These are phyloP conservation scores for Ceratothoa steindachneri DNA, from an alignment of 2,888 invertebrate genomes.

Conservation along the genomic window DNA sequence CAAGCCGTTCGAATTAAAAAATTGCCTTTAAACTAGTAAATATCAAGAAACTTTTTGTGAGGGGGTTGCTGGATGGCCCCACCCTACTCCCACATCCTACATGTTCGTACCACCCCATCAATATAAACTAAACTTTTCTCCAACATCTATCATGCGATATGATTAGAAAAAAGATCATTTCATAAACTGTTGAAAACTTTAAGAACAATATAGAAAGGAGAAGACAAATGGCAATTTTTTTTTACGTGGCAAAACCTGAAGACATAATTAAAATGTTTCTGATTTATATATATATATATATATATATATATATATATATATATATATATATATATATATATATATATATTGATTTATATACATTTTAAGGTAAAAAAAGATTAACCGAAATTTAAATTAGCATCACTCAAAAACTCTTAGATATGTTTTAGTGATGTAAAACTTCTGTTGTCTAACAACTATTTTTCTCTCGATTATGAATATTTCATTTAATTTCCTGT, in stretches of 20 bases:
- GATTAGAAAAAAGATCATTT: not conserved
- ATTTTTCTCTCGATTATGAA: no score
- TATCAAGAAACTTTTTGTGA: no score
- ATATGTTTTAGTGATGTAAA: no score
- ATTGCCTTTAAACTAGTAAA: no score
- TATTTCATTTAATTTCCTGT: no score
- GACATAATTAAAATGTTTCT: not conserved
- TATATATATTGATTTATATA: conserved; percentile 23
- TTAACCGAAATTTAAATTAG: not conserved
- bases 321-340: conserved; percentile 17
- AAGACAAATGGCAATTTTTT: not conserved
- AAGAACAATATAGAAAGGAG: not conserved
- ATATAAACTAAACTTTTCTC: not conserved
- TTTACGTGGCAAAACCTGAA: not conserved
- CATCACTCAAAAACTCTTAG: no score
- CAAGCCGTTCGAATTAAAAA: no score
- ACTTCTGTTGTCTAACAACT: no score
- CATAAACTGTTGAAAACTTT: conserved; percentile 4
- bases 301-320: conserved; percentile 28
- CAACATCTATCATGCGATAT: not conserved
- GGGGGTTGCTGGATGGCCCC: no score
- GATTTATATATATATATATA: conserved; percentile 25
- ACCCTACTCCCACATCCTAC: no score
- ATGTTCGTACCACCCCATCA: no score
- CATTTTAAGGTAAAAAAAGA: no score